Percentiles rank a stretch among this genome's conserved stretches.
Conservation (phyloP, 1,140 invertebrate species). For the Choristoneura fumiferana region DNA sequence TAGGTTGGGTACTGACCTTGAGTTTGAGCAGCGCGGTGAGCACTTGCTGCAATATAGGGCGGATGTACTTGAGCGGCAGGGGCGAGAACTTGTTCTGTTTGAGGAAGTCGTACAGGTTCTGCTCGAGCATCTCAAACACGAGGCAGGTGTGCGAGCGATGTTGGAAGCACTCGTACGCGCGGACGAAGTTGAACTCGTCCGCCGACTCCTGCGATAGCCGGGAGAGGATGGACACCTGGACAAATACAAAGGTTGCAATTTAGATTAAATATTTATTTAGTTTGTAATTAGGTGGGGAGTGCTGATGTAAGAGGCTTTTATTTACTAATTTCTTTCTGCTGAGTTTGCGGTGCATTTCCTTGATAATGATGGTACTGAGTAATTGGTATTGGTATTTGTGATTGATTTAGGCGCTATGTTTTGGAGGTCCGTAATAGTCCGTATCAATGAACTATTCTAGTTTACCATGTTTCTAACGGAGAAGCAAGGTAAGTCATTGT, state of each 20-base stretch:
- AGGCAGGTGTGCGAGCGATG: constrained; percentile 99
- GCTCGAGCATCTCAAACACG: constrained; percentile 99
- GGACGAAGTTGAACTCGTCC: constrained; percentile 99
- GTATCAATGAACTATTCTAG: no score
- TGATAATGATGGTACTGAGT: no score
- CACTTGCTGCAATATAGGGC: constrained; percentile 99
- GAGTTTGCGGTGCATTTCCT: no score
- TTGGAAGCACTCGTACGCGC: constrained; percentile 99
- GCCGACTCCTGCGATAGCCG: constrained; percentile 99
- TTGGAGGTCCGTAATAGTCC: no score
- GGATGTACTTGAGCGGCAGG: constrained; percentile 97
- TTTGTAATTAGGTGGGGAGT: no score
- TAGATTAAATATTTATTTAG: no score
- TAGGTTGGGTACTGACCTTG: constrained; percentile 89
- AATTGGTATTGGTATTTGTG: no score
- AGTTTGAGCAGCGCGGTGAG: constrained; percentile 98
- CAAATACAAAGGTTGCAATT: not conserved
- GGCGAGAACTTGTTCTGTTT: constrained; percentile 99
- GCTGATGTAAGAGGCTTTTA: no score
- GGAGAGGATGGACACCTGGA: constrained; percentile 95
- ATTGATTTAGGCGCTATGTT: no score
- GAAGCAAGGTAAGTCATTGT: no score
- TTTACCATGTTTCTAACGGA: no score
- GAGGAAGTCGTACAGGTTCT: constrained; percentile 99
- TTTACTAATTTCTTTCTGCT: no score